Conservation (phyloP, 92 coral and sea anemone species). For the Galaxea fascicularis region DNA sequence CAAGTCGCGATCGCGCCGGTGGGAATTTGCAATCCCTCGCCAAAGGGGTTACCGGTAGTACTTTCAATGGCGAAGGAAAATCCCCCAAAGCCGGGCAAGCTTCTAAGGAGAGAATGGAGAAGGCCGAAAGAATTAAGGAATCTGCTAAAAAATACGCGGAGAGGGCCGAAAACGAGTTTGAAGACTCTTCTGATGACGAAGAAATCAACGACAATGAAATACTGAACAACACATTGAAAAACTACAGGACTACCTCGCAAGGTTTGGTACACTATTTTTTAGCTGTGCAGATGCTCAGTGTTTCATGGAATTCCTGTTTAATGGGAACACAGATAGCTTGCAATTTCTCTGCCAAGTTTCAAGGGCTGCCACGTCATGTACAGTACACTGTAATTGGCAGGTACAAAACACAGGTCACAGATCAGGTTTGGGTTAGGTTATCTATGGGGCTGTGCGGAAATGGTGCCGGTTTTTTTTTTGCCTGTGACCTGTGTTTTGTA, state of each 20-base stretch:
- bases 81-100: constrained; percentile 20
- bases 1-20: neutral
- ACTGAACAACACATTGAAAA: constrained; percentile 79
- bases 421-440: too few relatives aligned
- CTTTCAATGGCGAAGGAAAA: neutral
- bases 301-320: too few relatives aligned
- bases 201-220: constrained; percentile 89
- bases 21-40: neutral
- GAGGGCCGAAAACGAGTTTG: constrained; percentile 57
- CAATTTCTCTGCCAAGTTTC: too few relatives aligned
- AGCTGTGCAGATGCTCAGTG: too few relatives aligned
- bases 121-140: constrained; percentile 84
- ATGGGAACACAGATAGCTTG: too few relatives aligned
- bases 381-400: too few relatives aligned
- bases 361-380: too few relatives aligned
- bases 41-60: constrained; percentile 7
- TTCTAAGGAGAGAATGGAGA: constrained; percentile 75
- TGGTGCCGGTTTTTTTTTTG: too few relatives aligned
- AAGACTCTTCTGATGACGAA: constrained; percentile 95
- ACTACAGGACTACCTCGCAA: constrained; percentile 74
- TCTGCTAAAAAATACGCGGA: constrained; percentile 80
- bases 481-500: too few relatives aligned
- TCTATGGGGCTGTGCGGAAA: too few relatives aligned
- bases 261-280: constrained; percentile 35
- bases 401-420: too few relatives aligned